These are phyloP conservation scores for Rallus limicola DNA, from an alignment of 2,113 vertebrate genomes.

Conservation along the genomic window DNA sequence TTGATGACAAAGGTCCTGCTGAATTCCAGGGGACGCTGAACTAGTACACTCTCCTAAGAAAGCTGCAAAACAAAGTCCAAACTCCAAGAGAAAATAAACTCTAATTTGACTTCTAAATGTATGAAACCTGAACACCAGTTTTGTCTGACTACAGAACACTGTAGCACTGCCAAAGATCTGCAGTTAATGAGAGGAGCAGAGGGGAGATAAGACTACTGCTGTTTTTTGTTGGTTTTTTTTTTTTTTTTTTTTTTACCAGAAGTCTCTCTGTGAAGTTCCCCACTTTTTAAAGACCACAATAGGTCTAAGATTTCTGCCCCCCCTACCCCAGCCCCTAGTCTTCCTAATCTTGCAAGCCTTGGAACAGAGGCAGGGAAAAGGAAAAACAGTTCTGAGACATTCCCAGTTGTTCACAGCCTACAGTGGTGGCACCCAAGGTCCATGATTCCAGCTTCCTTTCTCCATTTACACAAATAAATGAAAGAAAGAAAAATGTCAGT, in stretches of 20 bases:
- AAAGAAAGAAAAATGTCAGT: not conserved
- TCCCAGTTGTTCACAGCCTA: not conserved
- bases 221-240: not conserved
- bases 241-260: not conserved
- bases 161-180: not conserved
- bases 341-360: not conserved
- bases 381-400: not conserved
- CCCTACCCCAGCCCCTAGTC: not conserved
- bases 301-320: not conserved
- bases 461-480: not conserved
- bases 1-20: not conserved
- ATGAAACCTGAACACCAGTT: not conserved
- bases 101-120: not conserved
- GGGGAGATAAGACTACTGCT: not conserved
- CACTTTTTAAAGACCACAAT: not conserved
- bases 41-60: not conserved
- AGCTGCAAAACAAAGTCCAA: not conserved
- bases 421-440: not conserved
- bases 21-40: not conserved
- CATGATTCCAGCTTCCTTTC: not conserved
- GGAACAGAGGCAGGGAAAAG: not conserved
- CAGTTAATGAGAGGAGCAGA: not conserved
- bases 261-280: not conserved
- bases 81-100: not conserved
- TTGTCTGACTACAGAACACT: not conserved